These are phyloP conservation scores for Athalia cordata DNA, from an alignment of 2,888 invertebrate genomes.

Conservation along the genomic window DNA sequence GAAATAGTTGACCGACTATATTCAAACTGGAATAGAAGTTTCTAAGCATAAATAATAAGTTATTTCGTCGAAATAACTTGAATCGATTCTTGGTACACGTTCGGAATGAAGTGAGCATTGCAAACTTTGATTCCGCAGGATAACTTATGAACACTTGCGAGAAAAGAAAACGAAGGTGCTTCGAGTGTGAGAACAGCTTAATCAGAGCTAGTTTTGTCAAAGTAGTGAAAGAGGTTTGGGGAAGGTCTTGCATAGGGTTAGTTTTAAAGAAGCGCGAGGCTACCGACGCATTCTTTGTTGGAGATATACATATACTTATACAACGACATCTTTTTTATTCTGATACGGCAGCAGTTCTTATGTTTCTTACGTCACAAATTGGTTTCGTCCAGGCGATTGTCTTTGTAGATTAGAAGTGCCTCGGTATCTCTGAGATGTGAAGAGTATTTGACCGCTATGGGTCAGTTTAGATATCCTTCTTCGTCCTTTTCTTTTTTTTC, in stretches of 20 bases:
- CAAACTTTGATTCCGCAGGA: neutral
- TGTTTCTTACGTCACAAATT: slow-evolving; percentile 47
- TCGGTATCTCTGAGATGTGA: slow-evolving; percentile 42
- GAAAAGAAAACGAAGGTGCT: neutral
- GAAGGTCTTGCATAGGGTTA: neutral
- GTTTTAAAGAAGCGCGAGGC: slow-evolving; percentile 21
- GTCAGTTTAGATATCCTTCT: slow-evolving; percentile 44
- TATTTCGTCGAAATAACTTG: too few species aligned
- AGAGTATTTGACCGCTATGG: slow-evolving; percentile 36
- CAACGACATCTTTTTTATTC: slow-evolving; percentile 41
- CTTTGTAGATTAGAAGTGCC: slow-evolving; percentile 40
- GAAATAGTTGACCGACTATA: neutral
- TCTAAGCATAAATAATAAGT: too few species aligned
- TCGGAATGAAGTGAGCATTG: neutral
- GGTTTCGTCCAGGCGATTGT: slow-evolving; percentile 45
- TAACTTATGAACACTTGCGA: neutral
- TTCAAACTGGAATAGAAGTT: too few species aligned
- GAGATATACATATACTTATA: neutral
- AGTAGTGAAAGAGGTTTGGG: neutral
- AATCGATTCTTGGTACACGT: too few species aligned
- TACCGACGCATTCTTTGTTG: slow-evolving; percentile 34
- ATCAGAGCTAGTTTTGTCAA: neutral
- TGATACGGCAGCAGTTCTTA: slow-evolving; percentile 25
- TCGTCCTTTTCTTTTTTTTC: slow-evolving; percentile 7
- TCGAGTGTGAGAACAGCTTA: slow-evolving; percentile 20